phyloP scores from a whole-genome alignment of 2,797 vertebrate species.

The Epinephelus coioides region DNA sequence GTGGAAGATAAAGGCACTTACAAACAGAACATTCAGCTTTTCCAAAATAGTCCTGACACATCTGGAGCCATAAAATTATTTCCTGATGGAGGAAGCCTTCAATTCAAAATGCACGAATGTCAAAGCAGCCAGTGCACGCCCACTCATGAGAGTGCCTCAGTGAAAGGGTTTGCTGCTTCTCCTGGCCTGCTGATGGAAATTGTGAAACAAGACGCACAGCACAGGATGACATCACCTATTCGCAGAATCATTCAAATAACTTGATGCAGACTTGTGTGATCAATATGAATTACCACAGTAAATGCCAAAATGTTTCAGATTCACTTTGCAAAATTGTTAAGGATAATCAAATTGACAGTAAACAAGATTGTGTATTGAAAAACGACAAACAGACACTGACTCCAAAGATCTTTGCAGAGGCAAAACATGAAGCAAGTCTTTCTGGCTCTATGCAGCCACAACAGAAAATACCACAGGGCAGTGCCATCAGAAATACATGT shows the following conservation, averaged over 20 bases:
- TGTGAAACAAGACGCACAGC: slow-evolving; percentile 9
- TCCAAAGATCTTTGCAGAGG: neutral
- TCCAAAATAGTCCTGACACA: slow-evolving; percentile 19
- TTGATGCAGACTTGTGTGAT: slow-evolving; percentile 44
- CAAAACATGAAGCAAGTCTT: slow-evolving; percentile 23
- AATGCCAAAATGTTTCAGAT: slow-evolving; percentile 16
- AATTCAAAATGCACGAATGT: neutral
- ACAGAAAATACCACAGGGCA: slow-evolving; percentile 31
- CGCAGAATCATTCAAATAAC: slow-evolving; percentile 20
- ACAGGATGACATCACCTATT: slow-evolving; percentile 24
- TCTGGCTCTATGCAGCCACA: slow-evolving; percentile 5
- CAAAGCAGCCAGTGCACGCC: slow-evolving; percentile 23
- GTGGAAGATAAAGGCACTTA: neutral
- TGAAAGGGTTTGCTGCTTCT: neutral
- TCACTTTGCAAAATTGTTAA: slow-evolving; percentile 17
- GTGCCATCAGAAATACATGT: slow-evolving; percentile 12
- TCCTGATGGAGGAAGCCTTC: slow-evolving; percentile 15
- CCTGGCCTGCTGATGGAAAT: neutral
- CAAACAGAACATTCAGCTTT: slow-evolving; percentile 32
- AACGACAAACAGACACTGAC: slow-evolving; percentile 11
- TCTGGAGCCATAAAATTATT: slow-evolving; percentile 5
- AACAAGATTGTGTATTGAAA: slow-evolving; percentile 6
- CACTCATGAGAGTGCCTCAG: neutral
- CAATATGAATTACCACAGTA: slow-evolving; percentile 54
- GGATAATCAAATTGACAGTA: slow-evolving; percentile 16